Evolutionary conservation across 2,888 invertebrate genomes (phyloP).

Genomic region (Plagodis dolabraria): DNA sequence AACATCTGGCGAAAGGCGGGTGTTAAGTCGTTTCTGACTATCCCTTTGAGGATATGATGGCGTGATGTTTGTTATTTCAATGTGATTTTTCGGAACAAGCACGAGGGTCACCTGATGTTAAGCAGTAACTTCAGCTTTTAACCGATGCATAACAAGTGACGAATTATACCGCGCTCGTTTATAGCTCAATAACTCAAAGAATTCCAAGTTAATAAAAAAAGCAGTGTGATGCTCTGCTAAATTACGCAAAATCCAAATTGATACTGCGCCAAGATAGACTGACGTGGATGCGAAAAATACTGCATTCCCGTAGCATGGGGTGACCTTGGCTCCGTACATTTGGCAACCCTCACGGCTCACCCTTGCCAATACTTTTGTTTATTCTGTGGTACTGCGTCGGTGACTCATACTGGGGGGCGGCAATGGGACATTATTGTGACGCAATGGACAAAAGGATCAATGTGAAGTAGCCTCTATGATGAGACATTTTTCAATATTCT

Average conservation of each 20-base stretch:
- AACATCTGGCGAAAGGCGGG: no score
- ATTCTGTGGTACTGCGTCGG: constrained; percentile 31
- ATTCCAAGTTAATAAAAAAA: no score
- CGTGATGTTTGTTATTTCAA: no score
- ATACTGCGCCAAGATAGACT: constrained; percentile 35
- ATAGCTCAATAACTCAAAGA: no score
- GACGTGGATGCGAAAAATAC: constrained; percentile 36
- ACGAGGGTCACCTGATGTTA: no score
- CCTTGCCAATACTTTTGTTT: constrained; percentile 39
- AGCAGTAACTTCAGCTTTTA: no score
- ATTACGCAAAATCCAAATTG: constrained; percentile 17
- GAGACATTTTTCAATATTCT: no score
- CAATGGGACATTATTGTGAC: constrained; percentile 37
- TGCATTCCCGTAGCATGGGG: constrained; percentile 32
- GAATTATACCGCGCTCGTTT: no score
- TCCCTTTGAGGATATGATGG: no score
- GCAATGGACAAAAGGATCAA: constrained; percentile 19
- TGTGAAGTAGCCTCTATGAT: neutral
- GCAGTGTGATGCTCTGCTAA: neutral
- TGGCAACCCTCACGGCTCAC: constrained; percentile 32
- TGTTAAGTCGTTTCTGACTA: no score
- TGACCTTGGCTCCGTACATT: constrained; percentile 37
- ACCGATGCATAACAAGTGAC: no score
- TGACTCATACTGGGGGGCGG: constrained; percentile 40
- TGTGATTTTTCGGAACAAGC: no score